phyloP scores from a whole-genome alignment of 2,113 vertebrate species.

The Corvus cornix region DNA sequence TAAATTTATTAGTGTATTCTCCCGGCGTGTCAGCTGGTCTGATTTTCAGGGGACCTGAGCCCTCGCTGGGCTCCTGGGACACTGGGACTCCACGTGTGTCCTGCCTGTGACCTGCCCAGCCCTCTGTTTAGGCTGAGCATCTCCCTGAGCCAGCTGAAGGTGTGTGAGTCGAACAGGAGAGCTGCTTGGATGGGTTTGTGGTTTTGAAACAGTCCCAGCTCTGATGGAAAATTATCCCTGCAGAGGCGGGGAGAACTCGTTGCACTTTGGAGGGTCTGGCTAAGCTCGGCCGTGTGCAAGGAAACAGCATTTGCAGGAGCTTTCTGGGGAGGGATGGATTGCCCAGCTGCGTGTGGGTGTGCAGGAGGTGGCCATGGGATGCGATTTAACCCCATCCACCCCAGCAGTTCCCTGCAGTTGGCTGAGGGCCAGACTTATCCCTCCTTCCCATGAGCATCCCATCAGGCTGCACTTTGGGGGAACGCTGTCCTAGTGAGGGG shows the following conservation, averaged over 20 bases:
- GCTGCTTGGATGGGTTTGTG: neutral
- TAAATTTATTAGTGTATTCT: neutral
- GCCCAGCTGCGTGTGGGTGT: neutral
- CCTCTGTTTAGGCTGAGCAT: neutral
- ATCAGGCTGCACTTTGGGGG: neutral
- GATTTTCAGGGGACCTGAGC: neutral
- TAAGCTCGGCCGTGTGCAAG: neutral
- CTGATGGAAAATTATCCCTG: neutral
- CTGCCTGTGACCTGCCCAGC: neutral
- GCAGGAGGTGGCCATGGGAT: neutral
- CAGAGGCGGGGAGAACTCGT: neutral
- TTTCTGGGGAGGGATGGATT: neutral
- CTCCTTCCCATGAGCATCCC: neutral
- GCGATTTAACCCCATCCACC: neutral
- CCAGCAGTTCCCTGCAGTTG: neutral
- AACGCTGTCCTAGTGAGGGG: fast-evolving
- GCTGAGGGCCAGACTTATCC: fast-evolving
- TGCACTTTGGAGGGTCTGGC: neutral
- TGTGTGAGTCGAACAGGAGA: fast-evolving
- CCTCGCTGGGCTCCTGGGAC: neutral
- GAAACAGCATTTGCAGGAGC: neutral
- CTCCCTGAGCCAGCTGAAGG: neutral
- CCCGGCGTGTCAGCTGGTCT: neutral
- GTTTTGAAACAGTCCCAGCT: neutral
- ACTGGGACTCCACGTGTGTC: fast-evolving